phyloP scores from a whole-genome alignment of 2,888 invertebrate genomes.

The Hirtodrosophila trivittata region DNA sequence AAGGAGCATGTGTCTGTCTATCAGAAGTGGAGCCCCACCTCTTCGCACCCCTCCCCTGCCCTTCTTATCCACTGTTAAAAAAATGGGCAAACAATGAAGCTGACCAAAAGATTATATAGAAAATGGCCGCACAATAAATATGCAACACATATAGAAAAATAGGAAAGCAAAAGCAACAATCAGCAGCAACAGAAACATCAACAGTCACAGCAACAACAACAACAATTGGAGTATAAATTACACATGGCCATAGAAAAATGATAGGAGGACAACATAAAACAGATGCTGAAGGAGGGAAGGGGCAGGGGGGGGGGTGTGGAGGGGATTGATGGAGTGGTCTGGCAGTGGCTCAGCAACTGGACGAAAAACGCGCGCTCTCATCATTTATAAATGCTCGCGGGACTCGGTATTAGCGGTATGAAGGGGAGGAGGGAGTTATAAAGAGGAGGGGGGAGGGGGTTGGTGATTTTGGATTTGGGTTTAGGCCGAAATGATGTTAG shows the following conservation, averaged over 20 bases:
- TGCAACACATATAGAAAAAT: slow-evolving; percentile 52
- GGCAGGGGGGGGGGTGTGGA: not conserved
- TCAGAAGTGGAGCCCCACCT: slow-evolving; percentile 43
- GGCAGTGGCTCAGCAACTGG: not conserved
- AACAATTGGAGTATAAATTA: slow-evolving; percentile 77
- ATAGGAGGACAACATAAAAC: slow-evolving; percentile 76
- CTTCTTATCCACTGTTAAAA: slow-evolving; percentile 1
- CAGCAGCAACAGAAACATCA: slow-evolving; percentile 31
- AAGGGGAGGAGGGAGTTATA: not conserved
- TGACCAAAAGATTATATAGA: slow-evolving; percentile 68
- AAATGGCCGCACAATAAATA: slow-evolving; percentile 72
- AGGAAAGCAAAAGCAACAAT: slow-evolving; percentile 59
- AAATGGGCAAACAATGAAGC: slow-evolving; percentile 62
- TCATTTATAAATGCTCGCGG: slow-evolving; percentile 75
- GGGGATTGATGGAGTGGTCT: not conserved
- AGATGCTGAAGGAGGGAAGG: slow-evolving; percentile 52
- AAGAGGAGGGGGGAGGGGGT: not conserved
- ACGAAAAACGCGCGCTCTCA: slow-evolving; percentile 64
- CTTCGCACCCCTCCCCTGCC: no score
- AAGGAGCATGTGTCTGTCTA: slow-evolving; percentile 77
- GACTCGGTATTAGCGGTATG: slow-evolving; percentile 19
- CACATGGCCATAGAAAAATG: slow-evolving; percentile 79
- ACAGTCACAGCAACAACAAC: slow-evolving; percentile 39
- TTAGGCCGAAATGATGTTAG: slow-evolving; percentile 65
- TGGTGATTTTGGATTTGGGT: not conserved